A percentile compares a stretch with the other conserved stretches of the same genome.
Evolutionary conservation across 2,888 invertebrate genomes (phyloP).

Genomic region (Bombylius major): DNA sequence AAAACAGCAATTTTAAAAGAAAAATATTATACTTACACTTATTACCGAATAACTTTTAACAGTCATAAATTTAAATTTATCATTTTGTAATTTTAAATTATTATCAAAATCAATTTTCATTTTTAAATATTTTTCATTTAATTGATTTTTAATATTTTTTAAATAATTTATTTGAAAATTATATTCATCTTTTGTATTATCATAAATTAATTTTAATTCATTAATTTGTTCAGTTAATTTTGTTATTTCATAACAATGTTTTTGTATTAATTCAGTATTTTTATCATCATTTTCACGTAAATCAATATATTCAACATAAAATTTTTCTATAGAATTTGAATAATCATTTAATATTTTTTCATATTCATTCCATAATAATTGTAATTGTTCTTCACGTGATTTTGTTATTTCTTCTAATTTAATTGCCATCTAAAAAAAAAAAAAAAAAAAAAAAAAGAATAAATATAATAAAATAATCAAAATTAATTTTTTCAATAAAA

Average conservation of each 20-base stretch:
- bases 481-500: too few relatives aligned
- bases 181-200: conserved; percentile 37
- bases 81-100: conserved; percentile 39
- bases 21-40: conserved; percentile 21
- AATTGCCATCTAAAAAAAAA: conserved; percentile 27
- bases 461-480: not conserved
- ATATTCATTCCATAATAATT: conserved; percentile 37
- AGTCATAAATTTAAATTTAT: conserved; percentile 46
- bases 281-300: conserved; percentile 36
- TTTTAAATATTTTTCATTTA: conserved; percentile 38
- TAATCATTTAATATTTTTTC: conserved; percentile 34
- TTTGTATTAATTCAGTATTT: conserved; percentile 29
- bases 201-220: conserved; percentile 38
- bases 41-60: conserved; percentile 43
- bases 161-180: conserved; percentile 39
- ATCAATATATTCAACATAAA: conserved; percentile 36
- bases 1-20: too few relatives aligned
- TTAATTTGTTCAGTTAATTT: conserved; percentile 28
- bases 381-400: conserved; percentile 39
- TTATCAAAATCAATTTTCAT: conserved; percentile 43
- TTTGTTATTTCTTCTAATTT: conserved; percentile 35
- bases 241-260: conserved; percentile 31
- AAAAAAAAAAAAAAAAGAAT: not conserved
- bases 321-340: conserved; percentile 33
- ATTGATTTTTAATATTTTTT: conserved; percentile 37